Evolutionary conservation across 2,797 vertebrate species (phyloP).

Genomic region (Zenarchopterus dispar): DNA sequence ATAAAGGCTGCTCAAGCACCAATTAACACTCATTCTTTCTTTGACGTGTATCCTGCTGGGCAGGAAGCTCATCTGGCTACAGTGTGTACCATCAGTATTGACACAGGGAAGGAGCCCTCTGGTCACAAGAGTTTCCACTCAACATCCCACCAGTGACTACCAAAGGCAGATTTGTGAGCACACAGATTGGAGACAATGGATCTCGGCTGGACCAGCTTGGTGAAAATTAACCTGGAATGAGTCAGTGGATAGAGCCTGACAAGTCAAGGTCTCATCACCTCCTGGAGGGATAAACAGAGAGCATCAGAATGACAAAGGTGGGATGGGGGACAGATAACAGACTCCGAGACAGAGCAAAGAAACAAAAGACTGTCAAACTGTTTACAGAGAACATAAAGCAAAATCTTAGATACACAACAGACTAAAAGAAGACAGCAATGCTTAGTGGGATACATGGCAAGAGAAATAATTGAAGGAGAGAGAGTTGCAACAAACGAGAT

Average conservation of each 20-base stretch:
- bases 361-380: slow-evolving; percentile 12
- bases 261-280: slow-evolving; percentile 57
- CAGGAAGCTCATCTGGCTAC: slow-evolving; percentile 11
- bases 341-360: neutral
- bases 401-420: slow-evolving; percentile 15
- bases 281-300: slow-evolving; percentile 63
- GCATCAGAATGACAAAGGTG: slow-evolving; percentile 41
- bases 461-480: neutral
- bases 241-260: slow-evolving; percentile 59
- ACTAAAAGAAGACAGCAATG: slow-evolving; percentile 8
- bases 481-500: slow-evolving; percentile 4
- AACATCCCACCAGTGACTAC: slow-evolving; percentile 61
- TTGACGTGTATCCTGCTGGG: slow-evolving; percentile 2
- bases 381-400: slow-evolving; percentile 8
- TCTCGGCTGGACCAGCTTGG: slow-evolving; percentile 49
- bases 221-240: slow-evolving; percentile 60
- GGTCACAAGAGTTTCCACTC: slow-evolving; percentile 62
- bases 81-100: neutral
- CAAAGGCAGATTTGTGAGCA: slow-evolving; percentile 39
- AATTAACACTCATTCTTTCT: neutral
- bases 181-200: slow-evolving; percentile 42
- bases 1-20: slow-evolving; percentile 39
- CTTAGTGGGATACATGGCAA: neutral
- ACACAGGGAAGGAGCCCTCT: slow-evolving; percentile 44
- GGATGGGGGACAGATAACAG: slow-evolving; percentile 19